Conservation (phyloP, 2,888 invertebrate genomes). For the Amiota mariae region DNA sequence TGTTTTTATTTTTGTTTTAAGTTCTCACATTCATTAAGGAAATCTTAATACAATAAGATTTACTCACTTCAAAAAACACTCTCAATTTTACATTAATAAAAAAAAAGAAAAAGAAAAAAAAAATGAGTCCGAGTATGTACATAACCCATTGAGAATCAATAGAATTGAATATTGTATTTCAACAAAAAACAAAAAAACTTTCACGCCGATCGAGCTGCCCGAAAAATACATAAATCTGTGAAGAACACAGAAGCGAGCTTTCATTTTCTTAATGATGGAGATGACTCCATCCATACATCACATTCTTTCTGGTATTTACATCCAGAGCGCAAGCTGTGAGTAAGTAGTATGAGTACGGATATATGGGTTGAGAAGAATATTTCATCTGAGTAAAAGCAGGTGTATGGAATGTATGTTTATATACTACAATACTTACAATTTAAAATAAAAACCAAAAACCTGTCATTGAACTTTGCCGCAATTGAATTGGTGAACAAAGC, state of each 20-base stretch:
- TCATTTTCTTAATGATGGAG: not conserved
- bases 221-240: not conserved
- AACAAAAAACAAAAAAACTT: not conserved
- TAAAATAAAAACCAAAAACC: not conserved
- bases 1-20: not conserved
- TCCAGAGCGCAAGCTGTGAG: no score
- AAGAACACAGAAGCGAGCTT: constrained; percentile 13
- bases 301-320: not conserved
- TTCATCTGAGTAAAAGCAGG: no score
- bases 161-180: no score
- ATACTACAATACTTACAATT: no score
- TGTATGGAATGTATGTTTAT: no score
- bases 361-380: no score
- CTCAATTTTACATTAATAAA: not conserved
- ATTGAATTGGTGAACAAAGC: constrained; percentile 9
- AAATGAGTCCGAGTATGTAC: no score
- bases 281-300: not conserved
- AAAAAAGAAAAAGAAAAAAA: no score
- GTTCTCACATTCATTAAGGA: not conserved
- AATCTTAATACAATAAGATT: not conserved
- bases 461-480: constrained; percentile 23
- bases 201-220: not conserved
- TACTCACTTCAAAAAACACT: not conserved
- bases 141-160: no score
- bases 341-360: no score